Conservation (phyloP, 2,888 invertebrate genomes). For the Habrosyne pyritoides region DNA sequence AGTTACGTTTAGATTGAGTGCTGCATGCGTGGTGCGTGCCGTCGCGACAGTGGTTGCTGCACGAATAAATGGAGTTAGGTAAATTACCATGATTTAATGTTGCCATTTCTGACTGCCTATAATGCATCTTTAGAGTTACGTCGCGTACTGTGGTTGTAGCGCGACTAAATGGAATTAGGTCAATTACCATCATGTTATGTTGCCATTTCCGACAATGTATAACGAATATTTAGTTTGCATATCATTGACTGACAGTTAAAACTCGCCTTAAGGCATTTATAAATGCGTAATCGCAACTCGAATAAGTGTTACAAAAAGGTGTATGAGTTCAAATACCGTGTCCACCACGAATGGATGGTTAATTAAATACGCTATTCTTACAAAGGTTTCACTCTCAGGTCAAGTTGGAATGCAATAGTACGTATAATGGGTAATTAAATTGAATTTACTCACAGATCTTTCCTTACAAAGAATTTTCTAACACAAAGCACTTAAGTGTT, state of each 20-base stretch:
- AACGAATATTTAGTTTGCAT: no score
- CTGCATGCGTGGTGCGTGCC: no score
- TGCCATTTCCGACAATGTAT: no score
- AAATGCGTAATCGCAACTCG: neutral
- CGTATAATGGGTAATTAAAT: constrained; percentile 2
- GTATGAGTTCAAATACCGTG: neutral
- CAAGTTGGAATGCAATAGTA: neutral
- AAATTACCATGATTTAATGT: no score
- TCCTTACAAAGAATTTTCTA: neutral
- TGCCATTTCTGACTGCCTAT: no score
- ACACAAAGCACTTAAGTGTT: neutral
- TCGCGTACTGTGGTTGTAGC: no score
- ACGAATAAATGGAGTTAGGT: no score
- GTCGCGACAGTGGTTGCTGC: no score
- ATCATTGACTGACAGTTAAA: neutral
- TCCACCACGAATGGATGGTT: neutral
- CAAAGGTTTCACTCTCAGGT: neutral
- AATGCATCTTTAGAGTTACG: no score
- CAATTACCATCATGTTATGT: no score
- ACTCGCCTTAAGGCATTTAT: neutral
- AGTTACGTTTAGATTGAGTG: no score
- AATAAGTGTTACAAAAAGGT: constrained; percentile 1
- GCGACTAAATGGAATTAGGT: no score
- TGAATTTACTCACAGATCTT: neutral
- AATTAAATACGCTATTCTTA: neutral